Conservation (phyloP, 2,113 vertebrate genomes). For the Natator depressus region DNA sequence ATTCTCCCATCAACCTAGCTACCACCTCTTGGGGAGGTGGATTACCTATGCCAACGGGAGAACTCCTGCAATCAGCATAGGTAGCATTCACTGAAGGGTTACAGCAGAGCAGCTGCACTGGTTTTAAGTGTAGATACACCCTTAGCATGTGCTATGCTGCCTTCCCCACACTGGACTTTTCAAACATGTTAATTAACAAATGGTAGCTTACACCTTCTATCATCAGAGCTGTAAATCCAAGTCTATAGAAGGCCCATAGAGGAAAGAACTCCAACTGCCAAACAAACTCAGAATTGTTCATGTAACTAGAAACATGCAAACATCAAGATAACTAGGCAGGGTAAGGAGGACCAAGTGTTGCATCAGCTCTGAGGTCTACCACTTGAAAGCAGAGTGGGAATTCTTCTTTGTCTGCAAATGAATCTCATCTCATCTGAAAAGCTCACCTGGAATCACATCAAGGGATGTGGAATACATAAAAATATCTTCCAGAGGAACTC, state of each 20-base stretch:
- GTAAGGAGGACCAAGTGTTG: background rate
- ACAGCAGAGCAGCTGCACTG: too few species aligned
- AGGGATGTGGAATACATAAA: background rate
- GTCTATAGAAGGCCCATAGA: background rate
- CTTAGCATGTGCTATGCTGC: background rate
- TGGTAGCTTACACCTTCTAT: background rate
- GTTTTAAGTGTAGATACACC: background rate
- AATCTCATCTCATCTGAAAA: background rate
- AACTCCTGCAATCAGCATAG: background rate
- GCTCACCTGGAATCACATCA: background rate
- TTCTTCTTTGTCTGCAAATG: background rate
- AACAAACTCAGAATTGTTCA: fast-evolving
- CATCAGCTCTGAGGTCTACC: background rate
- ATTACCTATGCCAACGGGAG: background rate
- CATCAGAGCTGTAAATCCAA: background rate
- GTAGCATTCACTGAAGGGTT: background rate
- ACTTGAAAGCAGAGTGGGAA: background rate
- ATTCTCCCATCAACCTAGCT: background rate
- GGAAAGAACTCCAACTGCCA: background rate
- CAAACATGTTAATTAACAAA: background rate
- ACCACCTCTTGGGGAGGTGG: background rate
- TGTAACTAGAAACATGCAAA: background rate
- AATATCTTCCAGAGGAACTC: fast-evolving
- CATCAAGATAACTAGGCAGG: background rate
- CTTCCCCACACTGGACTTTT: background rate